These are phyloP conservation scores for Butorides virescens DNA, from an alignment of 2,113 vertebrate species.

Conservation along the genomic window DNA sequence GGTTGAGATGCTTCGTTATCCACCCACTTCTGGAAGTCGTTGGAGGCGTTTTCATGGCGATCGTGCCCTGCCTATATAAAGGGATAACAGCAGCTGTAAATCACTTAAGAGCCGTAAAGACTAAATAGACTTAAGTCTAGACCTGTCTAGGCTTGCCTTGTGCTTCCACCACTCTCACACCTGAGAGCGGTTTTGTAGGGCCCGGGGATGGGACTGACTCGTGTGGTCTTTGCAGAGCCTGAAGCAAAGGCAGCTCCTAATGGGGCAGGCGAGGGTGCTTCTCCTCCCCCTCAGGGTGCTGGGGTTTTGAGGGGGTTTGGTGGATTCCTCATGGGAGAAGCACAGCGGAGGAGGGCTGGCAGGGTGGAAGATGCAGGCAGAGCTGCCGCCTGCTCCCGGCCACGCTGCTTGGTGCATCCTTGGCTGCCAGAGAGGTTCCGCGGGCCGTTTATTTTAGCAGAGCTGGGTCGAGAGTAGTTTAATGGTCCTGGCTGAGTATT, in stretches of 20 bases:
- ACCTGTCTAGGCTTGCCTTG: not conserved
- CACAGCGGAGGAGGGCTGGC: not conserved
- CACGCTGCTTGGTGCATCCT: rapidly evolving
- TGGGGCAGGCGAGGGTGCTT: rapidly evolving
- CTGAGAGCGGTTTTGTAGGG: rapidly evolving
- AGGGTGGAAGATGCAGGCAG: not conserved
- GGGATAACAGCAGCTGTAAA: not conserved
- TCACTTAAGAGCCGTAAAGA: not conserved
- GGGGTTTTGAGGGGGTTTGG: too few relatives aligned
- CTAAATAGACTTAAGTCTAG: not conserved
- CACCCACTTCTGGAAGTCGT: not conserved
- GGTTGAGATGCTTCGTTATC: not conserved
- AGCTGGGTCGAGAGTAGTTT: not conserved
- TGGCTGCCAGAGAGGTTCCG: not conserved
- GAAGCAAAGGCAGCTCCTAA: not conserved
- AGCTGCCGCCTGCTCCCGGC: not conserved
- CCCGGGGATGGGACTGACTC: rapidly evolving
- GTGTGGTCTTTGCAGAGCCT: rapidly evolving
- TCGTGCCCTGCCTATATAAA: not conserved
- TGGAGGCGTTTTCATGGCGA: not conserved
- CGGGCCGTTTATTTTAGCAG: not conserved
- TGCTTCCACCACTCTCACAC: not conserved
- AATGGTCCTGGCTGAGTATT: not conserved
- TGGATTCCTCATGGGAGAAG: not conserved
- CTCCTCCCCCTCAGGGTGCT: not conserved